Base-by-base conservation (phyloP, 2,797 vertebrate genomes). In the Pterois miles region DNA sequence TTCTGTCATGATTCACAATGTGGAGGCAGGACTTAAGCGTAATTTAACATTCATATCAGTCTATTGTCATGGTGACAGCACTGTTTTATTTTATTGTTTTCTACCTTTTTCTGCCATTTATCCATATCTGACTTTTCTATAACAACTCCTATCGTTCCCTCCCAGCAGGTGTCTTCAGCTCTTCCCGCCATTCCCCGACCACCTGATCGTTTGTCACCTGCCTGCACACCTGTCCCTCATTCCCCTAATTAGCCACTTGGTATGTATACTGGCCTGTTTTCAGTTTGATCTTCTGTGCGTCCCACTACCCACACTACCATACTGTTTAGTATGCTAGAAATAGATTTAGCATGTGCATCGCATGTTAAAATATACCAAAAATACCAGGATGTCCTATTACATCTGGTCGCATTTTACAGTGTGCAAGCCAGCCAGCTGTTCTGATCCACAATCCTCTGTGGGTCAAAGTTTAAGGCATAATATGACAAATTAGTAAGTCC, bases 121-220 rank as follows among this genome's bases (percentile, higher is more conserved):
- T 46, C 14, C 13, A 1, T 20, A 13, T 20, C 10, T 64, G 59
- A 38, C 34, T 53, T 6, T 29, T 62, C 2, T 0, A 46, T 8
- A n/a, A 33, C 5, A 62, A 27, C 40, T 38, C 9, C 25, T 65
- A 53, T 29, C 7, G 7, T 65, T 50, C 63, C 62, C 3, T 6
- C 7, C 64, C 75, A 78, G 63, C 53, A 76, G 79, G 52, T 59
- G 83, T 72, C 63, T 71, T 67, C 62, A 40, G 52, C n/a, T 50
- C 20, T n/a, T 50, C 46, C n/a, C 46, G n/a, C n/a, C 27, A 12
- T 3, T 27, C 8, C 31, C 2, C 3, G 23, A n/a, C 53, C 29
- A 38, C 66, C 50, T 18, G 13, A 68, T 23, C 16, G 5, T 34
- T 0, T 8, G 7, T 46, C 40, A 46, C 53, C 34, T 20, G 40